These are phyloP conservation scores for Platyura marginata DNA, from an alignment of 1,140 invertebrate genomes.

Conservation along the genomic window DNA sequence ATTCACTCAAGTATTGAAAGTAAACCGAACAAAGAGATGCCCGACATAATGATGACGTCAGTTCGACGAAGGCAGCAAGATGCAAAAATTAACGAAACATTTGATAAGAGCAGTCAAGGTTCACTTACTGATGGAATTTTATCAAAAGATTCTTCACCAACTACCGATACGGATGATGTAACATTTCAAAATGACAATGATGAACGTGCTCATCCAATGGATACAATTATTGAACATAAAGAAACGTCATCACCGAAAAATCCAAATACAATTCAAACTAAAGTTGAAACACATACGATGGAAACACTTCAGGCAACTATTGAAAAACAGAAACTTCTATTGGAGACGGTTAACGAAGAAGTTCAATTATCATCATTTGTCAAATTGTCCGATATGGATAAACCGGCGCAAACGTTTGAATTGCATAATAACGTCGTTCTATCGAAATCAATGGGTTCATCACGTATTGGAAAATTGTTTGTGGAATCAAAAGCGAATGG, in stretches of 20 bases:
- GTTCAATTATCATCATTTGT: conserved; percentile 22
- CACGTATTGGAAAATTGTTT: conserved; percentile 19
- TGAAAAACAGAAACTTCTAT: conserved; percentile 22
- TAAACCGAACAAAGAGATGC: background rate
- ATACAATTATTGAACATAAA: conserved; percentile 22
- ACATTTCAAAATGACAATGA: conserved; percentile 14
- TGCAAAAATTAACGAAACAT: conserved; percentile 21
- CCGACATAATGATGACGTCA: conserved; percentile 8
- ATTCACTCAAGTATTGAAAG: conserved; percentile 1
- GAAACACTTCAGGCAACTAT: conserved; percentile 22
- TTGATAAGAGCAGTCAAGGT: conserved; percentile 22
- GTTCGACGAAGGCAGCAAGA: conserved; percentile 11
- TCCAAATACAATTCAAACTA: background rate
- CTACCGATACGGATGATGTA: conserved; percentile 20
- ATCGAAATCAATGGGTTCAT: conserved; percentile 16
- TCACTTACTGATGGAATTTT: conserved; percentile 19
- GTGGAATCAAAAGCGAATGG: background rate
- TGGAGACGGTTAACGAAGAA: conserved; percentile 20
- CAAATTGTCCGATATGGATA: conserved; percentile 36
- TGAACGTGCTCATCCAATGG: conserved; percentile 18
- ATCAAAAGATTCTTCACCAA: conserved; percentile 20
- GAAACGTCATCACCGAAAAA: conserved; percentile 17
- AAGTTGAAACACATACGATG: conserved; percentile 7
- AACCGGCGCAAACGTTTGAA: conserved; percentile 21
- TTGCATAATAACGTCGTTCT: conserved; percentile 16